Conservation (phyloP, 2,797 vertebrate genomes). For the Trachops cirrhosus region DNA sequence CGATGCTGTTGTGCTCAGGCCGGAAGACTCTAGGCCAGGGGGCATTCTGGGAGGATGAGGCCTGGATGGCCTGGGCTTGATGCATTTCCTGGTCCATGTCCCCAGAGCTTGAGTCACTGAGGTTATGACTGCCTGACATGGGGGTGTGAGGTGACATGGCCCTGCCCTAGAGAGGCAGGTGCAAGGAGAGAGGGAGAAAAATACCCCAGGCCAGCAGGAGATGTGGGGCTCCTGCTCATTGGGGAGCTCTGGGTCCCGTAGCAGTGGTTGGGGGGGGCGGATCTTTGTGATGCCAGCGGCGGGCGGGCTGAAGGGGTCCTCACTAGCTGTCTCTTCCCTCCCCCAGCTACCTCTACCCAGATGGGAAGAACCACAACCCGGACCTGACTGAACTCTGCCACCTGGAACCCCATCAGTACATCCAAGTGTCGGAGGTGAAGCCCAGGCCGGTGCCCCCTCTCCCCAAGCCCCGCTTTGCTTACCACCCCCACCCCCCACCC, state of each 20-base stretch:
- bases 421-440: constrained; percentile 87
- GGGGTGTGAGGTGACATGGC: background rate
- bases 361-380: constrained; percentile 89
- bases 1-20: too few relatives aligned
- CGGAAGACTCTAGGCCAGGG: background rate
- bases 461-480: rapidly evolving
- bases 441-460: background rate
- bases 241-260: background rate
- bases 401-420: constrained; percentile 73
- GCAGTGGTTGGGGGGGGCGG: too few relatives aligned
- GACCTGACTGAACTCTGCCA: constrained; percentile 83
- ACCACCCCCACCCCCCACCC: rapidly evolving
- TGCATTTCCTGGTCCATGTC: background rate
- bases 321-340: rapidly evolving
- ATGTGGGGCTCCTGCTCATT: background rate
- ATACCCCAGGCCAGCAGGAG: background rate
- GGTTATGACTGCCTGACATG: background rate
- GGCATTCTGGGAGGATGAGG: too few relatives aligned
- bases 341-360: constrained; percentile 88
- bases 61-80: background rate
- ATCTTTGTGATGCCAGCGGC: too few relatives aligned
- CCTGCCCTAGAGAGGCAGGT: background rate
- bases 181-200: background rate
- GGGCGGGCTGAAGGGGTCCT: rapidly evolving
- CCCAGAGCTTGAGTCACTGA: background rate